Evolutionary conservation across 2,113 vertebrate species (phyloP), one percentile per base, ranked within the genome.

Genomic region (Phylloscopus trochiloides): DNA sequence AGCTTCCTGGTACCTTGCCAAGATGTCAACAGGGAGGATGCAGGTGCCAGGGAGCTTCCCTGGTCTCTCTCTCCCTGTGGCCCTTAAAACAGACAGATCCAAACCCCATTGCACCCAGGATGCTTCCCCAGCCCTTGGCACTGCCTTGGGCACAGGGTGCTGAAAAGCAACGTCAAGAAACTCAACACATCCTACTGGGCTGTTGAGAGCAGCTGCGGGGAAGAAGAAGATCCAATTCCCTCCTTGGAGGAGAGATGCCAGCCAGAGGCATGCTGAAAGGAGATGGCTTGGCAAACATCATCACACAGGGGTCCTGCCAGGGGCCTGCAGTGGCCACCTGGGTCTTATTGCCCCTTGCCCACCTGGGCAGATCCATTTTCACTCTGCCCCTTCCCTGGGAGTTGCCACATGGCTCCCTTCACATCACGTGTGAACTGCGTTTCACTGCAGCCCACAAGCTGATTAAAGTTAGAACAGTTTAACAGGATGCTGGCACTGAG

Each of bases 231-330:
- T 61, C 34, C 61, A 19, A 4, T 25, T 88, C 50, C 52, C 36
- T 36, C 22, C 47, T 40, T 0, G 0, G 17, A 1, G 11, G 9
- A 24, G 51, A 12, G 40, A 20, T 40, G 42, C 20, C 43, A 42
- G 75, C 57, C 15, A 1, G 55, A 40, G 73, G 45, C 1, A 2
- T 10, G 42, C 40, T 40, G 54, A 10, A 34, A 81, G 40, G 50
- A 38, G 36, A 38, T 54, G 14, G 9, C 36, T 18, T 29, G 21
- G 55, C 34, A 45, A 11, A 17, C 6, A 0, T 50, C 62, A 40
- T 17, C 1, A 2, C 34, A 2, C 3, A 2, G n/a, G 47, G 21
- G 19, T 61, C n/a, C 47, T 20, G 52, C 52, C 0, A 0, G 21
- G 22, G 38, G 8, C 1, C 32, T 38, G 15, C 20, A 1, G 29